phyloP scores from a whole-genome alignment of 2,113 vertebrate species.

The Leucoraja erinaceus region DNA sequence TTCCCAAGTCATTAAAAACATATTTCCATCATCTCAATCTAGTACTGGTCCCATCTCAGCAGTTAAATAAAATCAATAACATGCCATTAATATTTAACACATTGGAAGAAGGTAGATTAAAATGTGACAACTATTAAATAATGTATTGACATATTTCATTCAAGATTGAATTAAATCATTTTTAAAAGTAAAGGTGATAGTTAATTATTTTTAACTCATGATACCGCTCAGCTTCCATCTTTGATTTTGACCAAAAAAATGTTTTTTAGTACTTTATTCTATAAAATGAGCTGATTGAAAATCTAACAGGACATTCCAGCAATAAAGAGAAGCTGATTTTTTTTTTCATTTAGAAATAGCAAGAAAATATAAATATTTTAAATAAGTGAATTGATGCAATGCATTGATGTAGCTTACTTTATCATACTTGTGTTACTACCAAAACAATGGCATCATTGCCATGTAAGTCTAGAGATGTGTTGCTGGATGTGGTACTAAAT shows the following conservation, averaged over 20 bases:
- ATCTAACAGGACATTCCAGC: not conserved
- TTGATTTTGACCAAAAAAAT: not conserved
- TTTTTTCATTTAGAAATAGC: not conserved
- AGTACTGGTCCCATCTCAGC: not conserved
- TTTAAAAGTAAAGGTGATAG: not conserved
- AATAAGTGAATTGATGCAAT: not conserved
- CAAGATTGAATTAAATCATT: not conserved
- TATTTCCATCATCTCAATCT: not conserved
- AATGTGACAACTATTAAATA: slow-evolving; percentile 7
- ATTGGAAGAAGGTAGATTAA: not conserved
- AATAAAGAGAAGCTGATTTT: not conserved
- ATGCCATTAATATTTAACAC: not conserved
- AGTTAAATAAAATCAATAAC: not conserved
- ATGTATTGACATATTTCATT: not conserved
- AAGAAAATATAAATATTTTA: not conserved
- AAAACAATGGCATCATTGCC: not conserved
- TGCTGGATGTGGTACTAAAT: too few species aligned
- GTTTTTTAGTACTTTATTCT: not conserved
- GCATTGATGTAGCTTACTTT: not conserved
- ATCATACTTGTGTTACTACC: not conserved
- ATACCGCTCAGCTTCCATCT: not conserved
- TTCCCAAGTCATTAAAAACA: not conserved
- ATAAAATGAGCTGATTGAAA: not conserved
- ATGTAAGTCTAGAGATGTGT: not conserved
- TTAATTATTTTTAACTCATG: not conserved